Base-by-base conservation (phyloP, 2,888 invertebrate genomes). In the Nymphalis polychloros region DNA sequence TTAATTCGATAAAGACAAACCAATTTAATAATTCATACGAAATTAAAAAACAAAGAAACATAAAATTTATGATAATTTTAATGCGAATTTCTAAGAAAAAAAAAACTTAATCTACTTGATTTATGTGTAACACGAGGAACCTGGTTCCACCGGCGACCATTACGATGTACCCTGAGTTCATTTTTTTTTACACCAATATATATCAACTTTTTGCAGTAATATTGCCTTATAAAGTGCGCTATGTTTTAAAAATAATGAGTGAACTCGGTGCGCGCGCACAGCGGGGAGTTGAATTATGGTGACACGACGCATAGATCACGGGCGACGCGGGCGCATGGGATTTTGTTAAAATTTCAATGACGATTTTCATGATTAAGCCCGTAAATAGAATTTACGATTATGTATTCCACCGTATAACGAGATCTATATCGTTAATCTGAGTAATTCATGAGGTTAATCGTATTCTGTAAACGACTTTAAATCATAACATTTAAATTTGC, bases 161-260 rank as follows among this genome's bases (percentile, higher is more conserved):
- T 75, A 77, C 53, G 53, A 31, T 55, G 53, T 55, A 55, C 64
- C 66, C 53, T 68, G 67, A 71, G 74, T 72, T 67, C 75, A 73
- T 68, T 73, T 75, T 76, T 57, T 57, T 76, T 75, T 66, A 71
- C 68, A 63, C 47, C 67, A 63, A 64, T 73, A 75, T 76, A 74
- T 73, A 76, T 75, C 74, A 70, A 79, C 81, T 85, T 83, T 86
- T 85, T 86, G 84, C 84, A 75, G 78, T 80, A 82, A 84, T 84
- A 85, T 82, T 78, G 78, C 83, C 80, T 76, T 81, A 84, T 79
- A 79, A 81, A 83, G 81, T 78, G 80, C 75, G 82, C 79, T 81
- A 81, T 85, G 84, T 85, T 86, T 85, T 85, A 84, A 83, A 85
- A 87, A 85, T 86, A 87, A 80, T 76, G 80, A 79, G 78, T 75